These are phyloP conservation scores for Saguinus imperator DNA, from an alignment of 2,113 vertebrate genomes.

Conservation along the genomic window DNA sequence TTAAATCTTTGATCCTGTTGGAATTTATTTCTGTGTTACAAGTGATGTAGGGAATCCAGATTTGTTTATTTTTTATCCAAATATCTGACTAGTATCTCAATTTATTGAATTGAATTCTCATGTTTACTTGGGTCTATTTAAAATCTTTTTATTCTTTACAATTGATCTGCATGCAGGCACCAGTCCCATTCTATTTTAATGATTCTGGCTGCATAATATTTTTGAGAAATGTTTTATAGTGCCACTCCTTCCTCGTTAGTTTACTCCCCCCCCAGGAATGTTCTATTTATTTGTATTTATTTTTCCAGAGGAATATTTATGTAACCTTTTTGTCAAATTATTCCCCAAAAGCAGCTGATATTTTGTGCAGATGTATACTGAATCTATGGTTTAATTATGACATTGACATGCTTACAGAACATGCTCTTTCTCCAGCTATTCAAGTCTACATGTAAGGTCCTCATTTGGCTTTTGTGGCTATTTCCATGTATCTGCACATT, in stretches of 20 bases:
- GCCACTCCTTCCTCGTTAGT: background rate
- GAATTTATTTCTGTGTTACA: slow-evolving; percentile 49
- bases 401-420: background rate
- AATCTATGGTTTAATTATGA: background rate
- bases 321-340: background rate
- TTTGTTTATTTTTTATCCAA: slow-evolving; percentile 61
- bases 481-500: background rate
- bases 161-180: background rate
- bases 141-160: slow-evolving; percentile 40
- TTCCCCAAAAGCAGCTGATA: background rate
- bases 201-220: background rate
- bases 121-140: slow-evolving; percentile 51
- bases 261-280: background rate
- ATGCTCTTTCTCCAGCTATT: background rate
- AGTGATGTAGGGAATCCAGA: slow-evolving; percentile 50
- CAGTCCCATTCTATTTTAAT: slow-evolving; percentile 26
- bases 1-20: slow-evolving; percentile 42
- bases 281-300: slow-evolving; percentile 37
- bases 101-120: slow-evolving; percentile 48
- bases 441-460: background rate
- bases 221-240: background rate
- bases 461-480: background rate
- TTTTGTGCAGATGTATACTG: background rate
- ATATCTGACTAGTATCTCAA: slow-evolving; percentile 42
- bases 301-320: slow-evolving; percentile 43